Percentiles rank a stretch among this genome's conserved stretches.
phyloP scores from a whole-genome alignment of 1,140 invertebrate genomes.

The Conus ventricosus region DNA sequence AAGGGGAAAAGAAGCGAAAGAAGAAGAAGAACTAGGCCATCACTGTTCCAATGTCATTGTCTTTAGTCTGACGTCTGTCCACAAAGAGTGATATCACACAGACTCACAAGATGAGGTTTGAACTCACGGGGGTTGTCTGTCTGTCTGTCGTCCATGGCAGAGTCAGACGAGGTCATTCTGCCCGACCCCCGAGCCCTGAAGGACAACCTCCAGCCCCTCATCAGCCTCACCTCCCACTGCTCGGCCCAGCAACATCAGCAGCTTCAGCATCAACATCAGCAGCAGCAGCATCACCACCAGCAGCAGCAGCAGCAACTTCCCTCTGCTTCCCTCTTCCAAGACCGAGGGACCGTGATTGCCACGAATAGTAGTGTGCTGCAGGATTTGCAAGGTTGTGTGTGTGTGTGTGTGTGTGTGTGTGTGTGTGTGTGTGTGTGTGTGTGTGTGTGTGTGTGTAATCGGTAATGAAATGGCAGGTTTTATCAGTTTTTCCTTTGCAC shows the following conservation, averaged over 20 bases:
- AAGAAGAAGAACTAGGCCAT: too few species aligned
- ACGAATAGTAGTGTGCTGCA: neutral
- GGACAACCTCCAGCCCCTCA: constrained; percentile 15
- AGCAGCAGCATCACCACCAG: neutral
- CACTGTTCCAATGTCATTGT: too few species aligned
- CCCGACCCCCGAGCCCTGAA: constrained; percentile 27
- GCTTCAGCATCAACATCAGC: neutral
- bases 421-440: neutral
- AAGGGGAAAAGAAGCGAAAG: too few species aligned
- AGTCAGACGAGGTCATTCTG: constrained; percentile 32
- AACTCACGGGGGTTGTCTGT: too few species aligned
- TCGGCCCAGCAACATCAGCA: neutral
- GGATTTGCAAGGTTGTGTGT: constrained; percentile 13
- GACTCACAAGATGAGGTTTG: too few species aligned
- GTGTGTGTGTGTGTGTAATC: too few species aligned
- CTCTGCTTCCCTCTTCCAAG: neutral
- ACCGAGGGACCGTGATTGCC: constrained; percentile 18
- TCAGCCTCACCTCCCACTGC: constrained; percentile 6
- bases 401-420: constrained; percentile 20
- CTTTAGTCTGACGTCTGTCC: too few species aligned
- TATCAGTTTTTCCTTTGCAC: too few species aligned
- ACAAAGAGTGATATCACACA: too few species aligned
- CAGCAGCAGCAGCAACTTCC: neutral
- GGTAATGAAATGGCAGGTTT: too few species aligned
- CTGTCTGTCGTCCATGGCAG: too few species aligned